phyloP scores from a whole-genome alignment of 37 sponge, comb jelly and placozoan species.

The Haliclona indistincta region DNA sequence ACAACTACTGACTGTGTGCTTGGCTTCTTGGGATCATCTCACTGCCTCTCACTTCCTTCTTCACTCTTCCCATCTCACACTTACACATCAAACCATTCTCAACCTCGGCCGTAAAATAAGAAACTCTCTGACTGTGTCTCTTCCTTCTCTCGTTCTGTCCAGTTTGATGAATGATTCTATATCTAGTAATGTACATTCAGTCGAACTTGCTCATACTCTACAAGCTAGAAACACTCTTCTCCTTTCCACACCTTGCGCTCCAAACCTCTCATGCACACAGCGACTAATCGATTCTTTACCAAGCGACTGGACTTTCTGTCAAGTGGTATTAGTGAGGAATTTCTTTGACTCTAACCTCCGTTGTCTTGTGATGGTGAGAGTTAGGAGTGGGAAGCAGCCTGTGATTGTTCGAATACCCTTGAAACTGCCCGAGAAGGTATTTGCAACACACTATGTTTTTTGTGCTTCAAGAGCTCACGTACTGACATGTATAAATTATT shows the following conservation, averaged over 20 bases:
- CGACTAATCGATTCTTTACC: constrained; percentile 27
- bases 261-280: constrained; percentile 15
- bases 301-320: constrained; percentile 25
- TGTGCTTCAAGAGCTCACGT: background rate
- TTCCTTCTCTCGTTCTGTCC: background rate
- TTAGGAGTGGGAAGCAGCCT: background rate
- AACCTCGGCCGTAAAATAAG: constrained; percentile 41
- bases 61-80: constrained; percentile 5
- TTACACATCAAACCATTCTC: constrained; percentile 23
- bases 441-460: background rate
- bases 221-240: background rate
- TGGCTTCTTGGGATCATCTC: background rate
- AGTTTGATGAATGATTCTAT: background rate
- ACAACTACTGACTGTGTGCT: constrained; percentile 16
- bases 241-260: constrained; percentile 5
- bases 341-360: background rate
- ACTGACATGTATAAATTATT: background rate
- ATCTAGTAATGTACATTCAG: background rate
- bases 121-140: background rate
- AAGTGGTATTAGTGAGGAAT: background rate
- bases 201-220: background rate
- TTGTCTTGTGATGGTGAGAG: background rate
- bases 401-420: background rate
- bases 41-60: constrained; percentile 36
- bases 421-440: background rate